These are phyloP conservation scores for Tolmerus cingulatus DNA, from an alignment of 2,888 invertebrate genomes.

Conservation along the genomic window DNA sequence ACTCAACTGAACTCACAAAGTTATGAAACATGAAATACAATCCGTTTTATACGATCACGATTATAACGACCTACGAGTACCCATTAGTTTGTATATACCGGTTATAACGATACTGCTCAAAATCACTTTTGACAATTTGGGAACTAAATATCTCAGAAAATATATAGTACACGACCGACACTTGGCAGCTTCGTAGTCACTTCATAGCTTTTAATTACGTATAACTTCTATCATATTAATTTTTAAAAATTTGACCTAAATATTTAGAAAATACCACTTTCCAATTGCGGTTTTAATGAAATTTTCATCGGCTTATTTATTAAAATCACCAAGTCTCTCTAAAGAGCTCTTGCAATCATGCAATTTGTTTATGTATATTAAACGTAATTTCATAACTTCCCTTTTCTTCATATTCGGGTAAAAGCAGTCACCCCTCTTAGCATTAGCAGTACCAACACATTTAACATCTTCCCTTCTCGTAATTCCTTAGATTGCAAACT, in stretches of 20 bases:
- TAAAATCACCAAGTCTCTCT: neutral
- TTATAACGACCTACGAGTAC: too few species aligned
- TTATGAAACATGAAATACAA: too few species aligned
- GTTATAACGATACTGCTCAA: too few species aligned
- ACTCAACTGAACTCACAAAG: too few species aligned
- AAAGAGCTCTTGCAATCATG: neutral
- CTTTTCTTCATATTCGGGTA: neutral
- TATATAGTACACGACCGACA: too few species aligned
- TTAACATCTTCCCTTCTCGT: neutral
- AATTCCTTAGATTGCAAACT: neutral
- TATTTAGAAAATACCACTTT: neutral
- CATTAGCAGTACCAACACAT: neutral
- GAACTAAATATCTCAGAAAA: too few species aligned
- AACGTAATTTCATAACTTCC: neutral
- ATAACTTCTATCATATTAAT: too few species aligned
- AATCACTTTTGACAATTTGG: too few species aligned
- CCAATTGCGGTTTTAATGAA: neutral
- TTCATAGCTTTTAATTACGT: too few species aligned
- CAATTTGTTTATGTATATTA: neutral
- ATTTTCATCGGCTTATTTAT: neutral
- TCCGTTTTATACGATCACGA: too few species aligned
- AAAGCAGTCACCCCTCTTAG: neutral
- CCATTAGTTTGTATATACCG: too few species aligned
- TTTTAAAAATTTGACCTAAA: neutral
- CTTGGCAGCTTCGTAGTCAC: too few species aligned